These are phyloP conservation scores for Drosophila tsacasi DNA, from an alignment of 1,140 invertebrate species.

Conservation along the genomic window DNA sequence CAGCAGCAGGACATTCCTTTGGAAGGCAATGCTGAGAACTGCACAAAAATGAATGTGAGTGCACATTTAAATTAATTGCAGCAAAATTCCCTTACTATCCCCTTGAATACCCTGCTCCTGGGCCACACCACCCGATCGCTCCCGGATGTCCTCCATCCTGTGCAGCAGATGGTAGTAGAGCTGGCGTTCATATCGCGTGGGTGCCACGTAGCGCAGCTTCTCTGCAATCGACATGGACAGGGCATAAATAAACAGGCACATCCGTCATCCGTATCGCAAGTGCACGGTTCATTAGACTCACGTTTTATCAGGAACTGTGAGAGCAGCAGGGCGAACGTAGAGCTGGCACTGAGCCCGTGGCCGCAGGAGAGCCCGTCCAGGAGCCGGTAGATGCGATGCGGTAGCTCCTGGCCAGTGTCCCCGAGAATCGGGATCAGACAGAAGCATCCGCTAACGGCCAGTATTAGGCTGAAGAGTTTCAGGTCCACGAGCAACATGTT, in stretches of 20 bases:
- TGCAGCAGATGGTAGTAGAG: constrained; percentile 72
- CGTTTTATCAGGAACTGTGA: constrained; percentile 77
- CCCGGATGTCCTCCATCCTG: constrained; percentile 47
- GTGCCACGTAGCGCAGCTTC: constrained; percentile 68
- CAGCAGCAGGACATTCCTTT: constrained; percentile 60
- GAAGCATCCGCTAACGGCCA: constrained; percentile 37
- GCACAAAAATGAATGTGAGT: constrained; percentile 8
- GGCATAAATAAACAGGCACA: constrained; percentile 40
- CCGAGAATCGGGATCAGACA: constrained; percentile 6
- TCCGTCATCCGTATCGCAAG: constrained; percentile 53
- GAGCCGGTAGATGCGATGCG: constrained; percentile 56
- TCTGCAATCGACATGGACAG: constrained; percentile 49
- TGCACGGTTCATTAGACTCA: constrained; percentile 63
- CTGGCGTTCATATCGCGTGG: constrained; percentile 69
- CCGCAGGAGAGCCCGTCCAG: constrained; percentile 56
- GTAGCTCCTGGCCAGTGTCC: constrained; percentile 34
- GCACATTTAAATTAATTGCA: constrained; percentile 13
- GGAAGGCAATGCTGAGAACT: constrained; percentile 66
- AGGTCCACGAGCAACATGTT: constrained; percentile 66
- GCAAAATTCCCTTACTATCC: constrained; percentile 39
- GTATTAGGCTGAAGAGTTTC: constrained; percentile 37
- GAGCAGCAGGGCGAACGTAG: constrained; percentile 64
- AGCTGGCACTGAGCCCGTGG: constrained; percentile 51
- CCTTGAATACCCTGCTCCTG: constrained; percentile 19
- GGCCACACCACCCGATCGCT: neutral